Percentiles rank a stretch among this genome's conserved stretches.
Evolutionary conservation across 2,797 vertebrate species (phyloP).

Genomic region (Chloroceryle inda): DNA sequence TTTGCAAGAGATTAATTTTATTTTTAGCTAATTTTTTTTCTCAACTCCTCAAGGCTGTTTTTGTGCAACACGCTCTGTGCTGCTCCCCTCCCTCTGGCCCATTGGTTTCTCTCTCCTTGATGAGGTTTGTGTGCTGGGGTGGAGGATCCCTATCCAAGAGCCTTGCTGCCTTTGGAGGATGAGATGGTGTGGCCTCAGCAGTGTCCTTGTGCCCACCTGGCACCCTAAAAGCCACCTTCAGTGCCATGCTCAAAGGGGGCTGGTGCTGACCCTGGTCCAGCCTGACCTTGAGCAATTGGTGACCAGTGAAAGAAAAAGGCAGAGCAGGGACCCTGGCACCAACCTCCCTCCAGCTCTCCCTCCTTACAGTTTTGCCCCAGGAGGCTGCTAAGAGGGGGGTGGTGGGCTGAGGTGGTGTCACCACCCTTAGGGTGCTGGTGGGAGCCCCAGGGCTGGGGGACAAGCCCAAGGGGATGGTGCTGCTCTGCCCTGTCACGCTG

Average conservation of each 20-base stretch:
- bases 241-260: too few species aligned
- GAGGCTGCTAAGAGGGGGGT: rapidly evolving
- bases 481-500: rapidly evolving
- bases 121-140: background rate
- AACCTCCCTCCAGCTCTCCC: rapidly evolving
- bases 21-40: conserved; percentile 29
- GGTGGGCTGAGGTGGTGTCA: rapidly evolving
- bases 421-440: rapidly evolving
- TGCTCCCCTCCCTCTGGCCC: background rate
- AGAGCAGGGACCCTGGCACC: background rate
- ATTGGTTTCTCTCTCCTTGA: conserved; percentile 12
- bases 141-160: rapidly evolving
- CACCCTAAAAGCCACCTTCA: background rate
- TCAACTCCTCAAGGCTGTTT: conserved; percentile 33
- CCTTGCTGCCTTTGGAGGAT: background rate
- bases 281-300: too few species aligned
- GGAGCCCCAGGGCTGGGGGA: background rate
- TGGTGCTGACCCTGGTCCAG: too few species aligned
- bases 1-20: conserved; percentile 43
- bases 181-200: rapidly evolving
- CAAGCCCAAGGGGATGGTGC: background rate
- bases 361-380: background rate
- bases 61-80: background rate
- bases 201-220: rapidly evolving
- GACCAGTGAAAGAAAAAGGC: too few species aligned